Conservation (phyloP, 2,888 invertebrate genomes). For the Drosophila macrothrix region DNA sequence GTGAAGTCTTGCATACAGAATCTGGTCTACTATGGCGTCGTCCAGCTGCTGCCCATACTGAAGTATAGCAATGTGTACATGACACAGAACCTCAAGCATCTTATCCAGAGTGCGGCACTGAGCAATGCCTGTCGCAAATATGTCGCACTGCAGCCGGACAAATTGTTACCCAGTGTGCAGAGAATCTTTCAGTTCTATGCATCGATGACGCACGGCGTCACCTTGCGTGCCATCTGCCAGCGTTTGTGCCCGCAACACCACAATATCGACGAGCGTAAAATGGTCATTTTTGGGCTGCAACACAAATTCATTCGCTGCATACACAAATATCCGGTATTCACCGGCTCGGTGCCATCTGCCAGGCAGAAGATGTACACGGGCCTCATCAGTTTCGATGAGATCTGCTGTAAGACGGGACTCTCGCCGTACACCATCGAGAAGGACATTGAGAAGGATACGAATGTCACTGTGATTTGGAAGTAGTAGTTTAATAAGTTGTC, state of each 20-base stretch:
- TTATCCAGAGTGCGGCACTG: constrained; percentile 88
- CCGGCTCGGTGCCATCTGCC: constrained; percentile 85
- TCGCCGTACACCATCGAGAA: constrained; percentile 91
- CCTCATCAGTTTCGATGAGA: constrained; percentile 93
- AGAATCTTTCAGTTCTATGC: constrained; percentile 87
- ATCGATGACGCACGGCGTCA: constrained; percentile 89
- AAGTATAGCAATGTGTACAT: constrained; percentile 95
- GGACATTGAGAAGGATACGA: constrained; percentile 93
- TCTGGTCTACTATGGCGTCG: constrained; percentile 91
- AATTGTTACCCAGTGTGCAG: constrained; percentile 81
- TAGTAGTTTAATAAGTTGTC: constrained; percentile 86
- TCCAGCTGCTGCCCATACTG: constrained; percentile 91
- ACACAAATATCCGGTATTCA: constrained; percentile 86
- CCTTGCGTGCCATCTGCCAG: constrained; percentile 89
- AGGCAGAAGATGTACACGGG: constrained; percentile 92
- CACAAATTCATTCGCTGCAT: constrained; percentile 87
- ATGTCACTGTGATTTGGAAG: constrained; percentile 93
- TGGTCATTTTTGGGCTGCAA: constrained; percentile 87
- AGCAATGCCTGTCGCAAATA: constrained; percentile 89
- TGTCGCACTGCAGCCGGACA: constrained; percentile 83
- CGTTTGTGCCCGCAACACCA: constrained; percentile 88
- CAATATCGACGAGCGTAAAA: constrained; percentile 85
- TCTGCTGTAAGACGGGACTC: constrained; percentile 93
- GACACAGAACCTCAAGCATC: constrained; percentile 89
- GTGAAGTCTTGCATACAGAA: constrained; percentile 98